Base-by-base conservation (phyloP, 2,797 vertebrate species). In the Champsocephalus gunnari region DNA sequence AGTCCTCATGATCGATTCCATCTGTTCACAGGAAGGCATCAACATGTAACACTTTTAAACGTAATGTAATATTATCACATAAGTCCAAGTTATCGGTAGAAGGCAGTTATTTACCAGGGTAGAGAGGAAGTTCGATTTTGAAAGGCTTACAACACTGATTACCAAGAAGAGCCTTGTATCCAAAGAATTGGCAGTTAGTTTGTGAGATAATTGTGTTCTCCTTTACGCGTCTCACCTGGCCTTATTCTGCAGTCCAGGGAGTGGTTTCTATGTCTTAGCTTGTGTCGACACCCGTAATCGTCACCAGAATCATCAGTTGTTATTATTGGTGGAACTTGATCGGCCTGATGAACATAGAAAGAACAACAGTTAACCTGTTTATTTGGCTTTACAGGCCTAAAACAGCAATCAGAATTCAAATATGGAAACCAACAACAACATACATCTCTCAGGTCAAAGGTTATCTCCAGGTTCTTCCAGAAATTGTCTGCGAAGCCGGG, bases 401-500 rank as follows among this genome's bases (percentile, higher is more conserved):
- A 28, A 44, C 14, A 16, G 55, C 6, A 28, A 53, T 53, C 19
- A 3, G 16, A n/a, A 43, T 38, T 21, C 13, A 24, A 53, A 16
- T 3, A 21, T 13, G 50, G 17, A 54, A 66, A 16, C 13, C 6
- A 38, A 38, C 34, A 38, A 7, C 12, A 71, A 92, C 96, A 90
- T 93, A 99, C 97, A 57, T 99, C 97, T 95, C 97, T 94, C 12
- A 99, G 93, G 90, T 99, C 96, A 90, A 96, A 98, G 1, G 98
- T 98, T 91, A 99, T 97, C 83, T 99, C 97, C 77, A 99, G 88
- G 90, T 98, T 98, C 85, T 94, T 96, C 98, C 98, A 99, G 93
- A 99, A 99, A 82, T 95, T 96, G 91, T 97, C 96, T 3, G 97
- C 96, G 81, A 98, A 99, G 73, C 89, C 90, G 0, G 98, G 97